Evolutionary conservation across 2,113 vertebrate species (phyloP).

Genomic region (Ellobius talpinus): DNA sequence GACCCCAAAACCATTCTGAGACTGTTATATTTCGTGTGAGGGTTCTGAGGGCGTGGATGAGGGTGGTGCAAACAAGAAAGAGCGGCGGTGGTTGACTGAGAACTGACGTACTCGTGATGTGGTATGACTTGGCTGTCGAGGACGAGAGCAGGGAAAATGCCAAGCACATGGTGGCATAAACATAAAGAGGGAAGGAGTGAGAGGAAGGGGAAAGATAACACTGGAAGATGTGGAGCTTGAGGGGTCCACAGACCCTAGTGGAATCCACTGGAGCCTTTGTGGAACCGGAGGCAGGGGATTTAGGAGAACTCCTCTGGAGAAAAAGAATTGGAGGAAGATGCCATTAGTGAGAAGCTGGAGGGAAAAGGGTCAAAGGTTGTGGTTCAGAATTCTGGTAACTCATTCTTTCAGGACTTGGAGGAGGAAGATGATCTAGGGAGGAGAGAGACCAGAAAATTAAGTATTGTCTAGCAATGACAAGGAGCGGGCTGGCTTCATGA

Average conservation of each 20-base stretch:
- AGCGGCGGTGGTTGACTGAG: not conserved
- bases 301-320: conserved; percentile 20
- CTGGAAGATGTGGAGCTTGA: not conserved
- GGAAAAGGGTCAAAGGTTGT: not conserved
- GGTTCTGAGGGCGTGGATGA: not conserved
- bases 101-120: not conserved
- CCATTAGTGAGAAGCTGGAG: not conserved
- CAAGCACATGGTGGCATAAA: not conserved
- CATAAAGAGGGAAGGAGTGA: not conserved
- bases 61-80: not conserved
- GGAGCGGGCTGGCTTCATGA: not conserved
- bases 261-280: not conserved
- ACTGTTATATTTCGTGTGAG: not conserved
- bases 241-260: not conserved
- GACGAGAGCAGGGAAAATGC: not conserved
- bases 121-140: not conserved
- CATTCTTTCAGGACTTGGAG: not conserved
- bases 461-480: not conserved
- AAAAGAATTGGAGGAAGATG: not conserved
- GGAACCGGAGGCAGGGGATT: not conserved
- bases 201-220: not conserved
- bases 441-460: not conserved
- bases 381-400: conserved; percentile 21
- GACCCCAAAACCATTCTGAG: not conserved
- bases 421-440: not conserved